Base-by-base conservation (phyloP, 2,888 invertebrate genomes). In the Papilio elwesi region DNA sequence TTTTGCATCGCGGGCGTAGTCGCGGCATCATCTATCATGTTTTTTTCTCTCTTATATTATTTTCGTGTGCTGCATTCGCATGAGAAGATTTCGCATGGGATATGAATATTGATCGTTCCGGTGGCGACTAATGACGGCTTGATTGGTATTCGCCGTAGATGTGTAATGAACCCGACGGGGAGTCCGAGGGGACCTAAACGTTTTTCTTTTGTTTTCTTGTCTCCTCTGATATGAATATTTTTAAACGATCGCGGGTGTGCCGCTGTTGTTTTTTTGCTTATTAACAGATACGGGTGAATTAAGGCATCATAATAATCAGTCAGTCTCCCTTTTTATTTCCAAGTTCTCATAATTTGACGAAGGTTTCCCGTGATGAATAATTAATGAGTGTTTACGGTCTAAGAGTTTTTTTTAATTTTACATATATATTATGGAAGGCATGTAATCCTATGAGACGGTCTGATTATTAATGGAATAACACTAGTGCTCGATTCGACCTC, bases 101-200 rank as follows among this genome's bases (percentile, higher is more conserved):
- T 92, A 91, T 93, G 90, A 90, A 91, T 93, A 93, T 93, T 93
- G 93, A 93, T 93, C 92, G 92, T 92, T 85, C 83, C 86, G 83
- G 78, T 81, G 77, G 80, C 77, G 80, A 87, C 87, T 93, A 91
- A 93, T 92, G 93, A 92, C 91, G 87, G 87, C 90, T 87, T 89
- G 91, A 93, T 93, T 92, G 92, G 91, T 89, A 83, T 85, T 85
- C 85, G 86, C 85, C 82, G 88, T 82, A 84, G 90, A 90, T 91
- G 88, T 91, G 91, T 90, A 90, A 86, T 87, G 85, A 87, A 87
- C 76, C 76, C 78, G 78, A 75, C 78, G 78, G 77, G 76, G 81
- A 74, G 73, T 77, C 76, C 70, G 72, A 79, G 84, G 87, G 83
- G 78, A 75, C 78, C 80, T 84, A 83, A 87, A 86, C 85, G 82